Evolutionary conservation across 53 echinoderm and acorn worm genomes (phyloP), one percentile per base, ranked within the genome.

Genomic region (Hippasteria phrygiana): DNA sequence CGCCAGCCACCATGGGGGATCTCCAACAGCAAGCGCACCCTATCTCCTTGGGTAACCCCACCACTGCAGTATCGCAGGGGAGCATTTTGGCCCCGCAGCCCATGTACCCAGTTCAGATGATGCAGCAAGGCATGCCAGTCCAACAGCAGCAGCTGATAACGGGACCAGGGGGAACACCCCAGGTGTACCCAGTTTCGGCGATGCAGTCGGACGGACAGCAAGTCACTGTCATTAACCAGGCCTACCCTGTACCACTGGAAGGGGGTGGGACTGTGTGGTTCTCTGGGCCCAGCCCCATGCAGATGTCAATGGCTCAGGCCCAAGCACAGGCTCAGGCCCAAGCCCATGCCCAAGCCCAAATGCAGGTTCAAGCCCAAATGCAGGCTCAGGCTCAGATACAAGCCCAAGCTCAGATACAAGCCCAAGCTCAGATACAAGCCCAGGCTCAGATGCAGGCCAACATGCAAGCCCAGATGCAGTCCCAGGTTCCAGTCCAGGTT

Each of bases 31-130:
- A 78, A 78, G 31, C 48, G 27, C 62, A 80, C 5, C 35, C 84
- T 18, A 70, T 84, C 7, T 22, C 83, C 24, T 20, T 83, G 51
- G 31, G 83, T 47, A 83, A 69, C 20, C 67, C 83, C 10, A 24
- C 33, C 16, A 18, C 83, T 48, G n/a, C 50, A 5, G n/a, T 65
- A 12, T 46, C 84, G 50, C 84, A 84, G 39, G 51, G 67, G 29
- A 69, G 67, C 70, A 84, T 84, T 24, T 33, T 84, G 22, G 84
- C 84, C 10, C 84, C 84, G 18, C 84, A 84, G 71, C 84, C 84
- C 8, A 43, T 84, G 34, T 84, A 84, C 84, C 84, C 84, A n/a
- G 42, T 80, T 10, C 81, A 80, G 62, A 80, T 84, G 69, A 81
- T 81, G 43, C 81, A 40, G 41, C 78, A 55, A 55, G 78, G 78